These are phyloP conservation scores for Drosophila dives DNA, from an alignment of 2,888 invertebrate genomes.

Conservation along the genomic window DNA sequence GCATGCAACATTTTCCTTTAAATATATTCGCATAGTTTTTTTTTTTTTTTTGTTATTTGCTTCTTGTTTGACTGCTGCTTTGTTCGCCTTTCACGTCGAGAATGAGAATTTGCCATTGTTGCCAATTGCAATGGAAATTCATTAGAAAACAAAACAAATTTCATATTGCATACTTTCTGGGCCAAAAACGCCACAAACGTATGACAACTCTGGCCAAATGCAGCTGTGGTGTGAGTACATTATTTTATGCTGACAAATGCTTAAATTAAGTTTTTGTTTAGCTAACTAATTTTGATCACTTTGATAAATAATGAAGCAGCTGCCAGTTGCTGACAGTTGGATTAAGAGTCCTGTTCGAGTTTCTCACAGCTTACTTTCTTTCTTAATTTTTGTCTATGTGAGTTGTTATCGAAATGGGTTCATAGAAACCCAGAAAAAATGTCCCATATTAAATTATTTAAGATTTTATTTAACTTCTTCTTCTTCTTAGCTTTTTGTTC, in stretches of 20 bases:
- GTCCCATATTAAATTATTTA: too few relatives aligned
- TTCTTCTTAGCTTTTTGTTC: neutral
- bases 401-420: neutral
- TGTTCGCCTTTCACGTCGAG: conserved; percentile 37
- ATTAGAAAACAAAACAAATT: conserved; percentile 47
- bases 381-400: too few relatives aligned
- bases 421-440: too few relatives aligned
- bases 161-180: conserved; percentile 22
- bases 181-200: neutral
- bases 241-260: neutral
- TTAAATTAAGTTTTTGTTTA: neutral
- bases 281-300: neutral
- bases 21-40: conserved; percentile 14
- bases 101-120: conserved; percentile 45
- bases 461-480: neutral
- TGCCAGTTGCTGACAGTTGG: neutral
- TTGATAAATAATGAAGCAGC: neutral
- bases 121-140: conserved; percentile 53
- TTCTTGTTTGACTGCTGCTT: conserved; percentile 23
- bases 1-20: conserved; percentile 53
- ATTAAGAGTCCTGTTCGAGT: neutral
- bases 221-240: neutral
- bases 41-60: conserved; percentile 6
- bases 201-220: neutral
- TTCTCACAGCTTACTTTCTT: neutral